These are phyloP conservation scores for Hyphantria cunea DNA, from an alignment of 1,140 invertebrate genomes.

Conservation along the genomic window DNA sequence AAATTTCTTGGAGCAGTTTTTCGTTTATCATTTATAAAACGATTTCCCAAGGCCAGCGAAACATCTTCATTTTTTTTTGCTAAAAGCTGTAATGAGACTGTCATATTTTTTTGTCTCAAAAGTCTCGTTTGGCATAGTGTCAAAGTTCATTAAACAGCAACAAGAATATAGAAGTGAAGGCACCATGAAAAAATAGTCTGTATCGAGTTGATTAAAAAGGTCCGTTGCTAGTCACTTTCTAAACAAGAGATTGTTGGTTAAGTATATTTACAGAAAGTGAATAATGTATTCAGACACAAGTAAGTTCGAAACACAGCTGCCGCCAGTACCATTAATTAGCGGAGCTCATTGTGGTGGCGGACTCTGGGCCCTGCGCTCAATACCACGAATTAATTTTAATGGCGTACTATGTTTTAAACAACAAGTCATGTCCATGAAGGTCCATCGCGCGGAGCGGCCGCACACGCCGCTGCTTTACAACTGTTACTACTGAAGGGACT, in stretches of 20 bases:
- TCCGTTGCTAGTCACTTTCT: no score
- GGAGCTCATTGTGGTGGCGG: background rate
- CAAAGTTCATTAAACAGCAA: background rate
- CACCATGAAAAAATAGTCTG: no score
- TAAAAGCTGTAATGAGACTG: background rate
- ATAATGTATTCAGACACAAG: no score
- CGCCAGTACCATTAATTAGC: conserved; percentile 2
- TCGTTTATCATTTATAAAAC: conserved; percentile 28
- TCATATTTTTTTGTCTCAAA: background rate
- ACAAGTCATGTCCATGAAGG: background rate
- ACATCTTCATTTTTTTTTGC: conserved; percentile 11
- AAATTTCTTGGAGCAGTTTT: conserved; percentile 28
- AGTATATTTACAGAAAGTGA: no score
- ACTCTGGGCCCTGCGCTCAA: no score
- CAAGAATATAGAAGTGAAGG: no score
- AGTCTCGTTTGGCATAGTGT: background rate
- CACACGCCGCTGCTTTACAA: background rate
- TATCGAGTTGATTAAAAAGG: no score
- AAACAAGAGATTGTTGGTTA: no score
- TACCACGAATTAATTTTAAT: conserved; percentile 4
- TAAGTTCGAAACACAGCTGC: background rate
- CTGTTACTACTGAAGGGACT: no score
- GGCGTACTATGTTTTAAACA: conserved; percentile 4
- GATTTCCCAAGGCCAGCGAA: conserved; percentile 12
- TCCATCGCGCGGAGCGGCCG: background rate